Percentiles rank a stretch among this genome's conserved stretches.
phyloP scores from a whole-genome alignment of 2,888 invertebrate genomes.

The Nymphalis polychloros region DNA sequence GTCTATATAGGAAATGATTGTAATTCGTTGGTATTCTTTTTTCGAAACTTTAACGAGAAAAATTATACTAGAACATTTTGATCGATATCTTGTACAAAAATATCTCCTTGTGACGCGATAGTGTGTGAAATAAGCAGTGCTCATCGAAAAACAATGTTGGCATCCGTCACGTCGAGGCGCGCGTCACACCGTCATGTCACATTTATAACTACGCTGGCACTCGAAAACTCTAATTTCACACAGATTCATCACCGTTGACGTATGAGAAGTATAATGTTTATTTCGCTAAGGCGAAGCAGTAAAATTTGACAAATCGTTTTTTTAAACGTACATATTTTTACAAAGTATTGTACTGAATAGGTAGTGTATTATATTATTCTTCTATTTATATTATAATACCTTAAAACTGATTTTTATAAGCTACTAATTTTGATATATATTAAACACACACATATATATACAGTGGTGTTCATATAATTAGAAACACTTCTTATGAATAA shows the following conservation, averaged over 20 bases:
- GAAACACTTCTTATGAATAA: no score
- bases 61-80: constrained; percentile 38
- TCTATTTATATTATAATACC: no score
- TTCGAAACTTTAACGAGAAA: not conserved
- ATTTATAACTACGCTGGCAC: constrained; percentile 69
- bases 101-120: constrained; percentile 56
- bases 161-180: constrained; percentile 47
- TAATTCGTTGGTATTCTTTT: not conserved
- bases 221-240: constrained; percentile 62
- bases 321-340: constrained; percentile 48
- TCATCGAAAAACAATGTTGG: constrained; percentile 56
- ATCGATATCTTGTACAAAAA: constrained; percentile 59
- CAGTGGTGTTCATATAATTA: no score
- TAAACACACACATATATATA: not conserved
- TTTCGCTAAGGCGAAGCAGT: constrained; percentile 57
- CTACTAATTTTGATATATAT: no score
- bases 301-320: constrained; percentile 62
- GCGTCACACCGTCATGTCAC: constrained; percentile 55
- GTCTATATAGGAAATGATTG: no score
- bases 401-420: no score
- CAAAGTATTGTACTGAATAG: not conserved
- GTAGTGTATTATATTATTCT: no score
- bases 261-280: constrained; percentile 58
- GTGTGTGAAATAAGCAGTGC: constrained; percentile 51
- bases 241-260: constrained; percentile 72